Base-by-base conservation (phyloP, 2,113 vertebrate genomes). In the Anser brachyrhynchus region DNA sequence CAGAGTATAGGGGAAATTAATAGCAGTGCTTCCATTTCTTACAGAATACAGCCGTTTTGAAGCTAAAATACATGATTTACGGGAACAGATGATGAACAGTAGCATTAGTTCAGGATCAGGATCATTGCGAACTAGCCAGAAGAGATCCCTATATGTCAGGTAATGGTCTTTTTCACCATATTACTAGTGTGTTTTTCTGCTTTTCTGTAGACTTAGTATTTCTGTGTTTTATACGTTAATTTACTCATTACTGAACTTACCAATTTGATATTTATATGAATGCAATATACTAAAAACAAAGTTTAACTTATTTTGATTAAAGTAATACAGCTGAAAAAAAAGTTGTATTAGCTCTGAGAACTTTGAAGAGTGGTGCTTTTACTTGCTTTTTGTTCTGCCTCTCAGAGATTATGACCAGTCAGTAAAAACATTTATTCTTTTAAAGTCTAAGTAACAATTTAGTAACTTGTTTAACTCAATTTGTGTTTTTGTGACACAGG, bases 41-140 rank as follows among this genome's bases (percentile, higher is more conserved):
- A 31, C 93, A 98, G 99, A 99, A 90, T 99, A 99, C 97, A 99
- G 99, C 86, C 98, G 99, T 46, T 99, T 99, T 64, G 99, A 99
- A 98, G 99, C 99, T 13, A 99, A 99, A 98, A 99, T 99, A 96
- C 99, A 99, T 97, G 99, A 99, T 95, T 97, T 99, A 89, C 97
- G 99, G 72, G 99, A 99, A 94, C 99, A 99, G 97, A 99, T 99
- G 99, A 99, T 99, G 99, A 99, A 99, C 97, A 99, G 99, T 97
- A 99, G 99, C 97, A 98, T 99, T 97, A 99, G 99, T 55, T 99
- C 99, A 16, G 99, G 99, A 16, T 99, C 99, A 2, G 99, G 99
- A 39, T 99, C 99, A 54, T 97, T 99, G 93, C 91, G 99, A 95
- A 99, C 99, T 86, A 99, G 98, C 96, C 99, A 99, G 98, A 99